Evolutionary conservation across 1,140 invertebrate genomes (phyloP), one percentile per base, ranked within the genome.

Genomic region (Diorhabda carinulata): DNA sequence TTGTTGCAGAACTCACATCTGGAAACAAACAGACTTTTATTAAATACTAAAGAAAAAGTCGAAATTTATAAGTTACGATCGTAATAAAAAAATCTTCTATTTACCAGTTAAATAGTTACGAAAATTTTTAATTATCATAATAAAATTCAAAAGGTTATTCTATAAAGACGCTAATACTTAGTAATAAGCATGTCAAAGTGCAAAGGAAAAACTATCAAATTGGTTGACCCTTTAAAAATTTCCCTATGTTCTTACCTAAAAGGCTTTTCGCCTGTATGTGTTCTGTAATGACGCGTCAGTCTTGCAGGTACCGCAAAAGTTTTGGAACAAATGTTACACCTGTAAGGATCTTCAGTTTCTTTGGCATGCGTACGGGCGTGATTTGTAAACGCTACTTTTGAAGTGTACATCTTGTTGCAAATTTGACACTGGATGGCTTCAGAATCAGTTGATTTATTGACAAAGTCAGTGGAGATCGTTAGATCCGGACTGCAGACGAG

Each of bases 1-100:
- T 96, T 96, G 78, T 90, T 91, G 82, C 96, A 97, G 79, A 92
- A 96, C 77, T 97, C 95, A 81, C 95, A 97, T 76, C 93, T 64
- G 63, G 8, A 64, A 64, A 8, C 7, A 64, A 64, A 52, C n/a
- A 52, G 47, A 52, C 3, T 2, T 52, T 52, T 52, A 52, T 6
- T 8, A 52, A 8, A 52, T 52, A 4, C 2, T 52, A 2, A 52
- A 8, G 47, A 3, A 52, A 52, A n/a, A 52, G n/a, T 6, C 9
- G 9, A 52, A 52, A 4, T 52, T 3, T 8, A 52, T 4, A 52
- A 25, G 25, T 25, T 25, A 25, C 25, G 25, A 25, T 25, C 25
- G 0, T 25, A 25, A 25, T 25, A 0, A 25, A 25, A 25, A 25
- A 25, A 25, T 25, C 25, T 25, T 25, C 25, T 25, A 25, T 25